These are phyloP conservation scores for Panthera leo DNA, from an alignment of 2,113 vertebrate genomes.

Conservation along the genomic window DNA sequence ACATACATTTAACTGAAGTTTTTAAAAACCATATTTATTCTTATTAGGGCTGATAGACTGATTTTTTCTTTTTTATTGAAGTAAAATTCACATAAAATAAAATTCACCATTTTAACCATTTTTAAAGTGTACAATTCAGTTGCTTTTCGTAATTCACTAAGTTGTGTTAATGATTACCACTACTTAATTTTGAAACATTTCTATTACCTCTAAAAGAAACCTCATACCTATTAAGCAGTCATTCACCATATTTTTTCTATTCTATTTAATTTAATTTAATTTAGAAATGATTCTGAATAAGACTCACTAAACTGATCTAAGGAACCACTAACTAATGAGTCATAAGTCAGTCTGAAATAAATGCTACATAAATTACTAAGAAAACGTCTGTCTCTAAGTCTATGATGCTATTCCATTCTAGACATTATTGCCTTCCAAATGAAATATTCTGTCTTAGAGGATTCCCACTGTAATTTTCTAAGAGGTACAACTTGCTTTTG, in stretches of 20 bases:
- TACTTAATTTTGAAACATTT: background rate
- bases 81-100: background rate
- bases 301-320: background rate
- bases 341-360: constrained; percentile 4
- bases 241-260: background rate
- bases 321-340: background rate
- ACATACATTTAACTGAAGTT: background rate
- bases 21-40: background rate
- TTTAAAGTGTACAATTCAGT: background rate
- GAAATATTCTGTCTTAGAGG: background rate
- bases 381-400: background rate
- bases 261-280: background rate
- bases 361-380: background rate
- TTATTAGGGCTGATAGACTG: background rate
- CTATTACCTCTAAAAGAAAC: background rate
- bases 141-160: background rate
- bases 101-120: background rate
- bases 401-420: background rate
- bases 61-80: background rate
- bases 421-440: background rate
- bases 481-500: background rate
- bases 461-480: background rate
- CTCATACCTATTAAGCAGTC: background rate
- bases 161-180: background rate
- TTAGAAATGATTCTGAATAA: constrained; percentile 18